A percentile compares a stretch with the other conserved stretches of the same genome.
Conservation (phyloP, 2,113 vertebrate species). For the Sorex araneus region DNA sequence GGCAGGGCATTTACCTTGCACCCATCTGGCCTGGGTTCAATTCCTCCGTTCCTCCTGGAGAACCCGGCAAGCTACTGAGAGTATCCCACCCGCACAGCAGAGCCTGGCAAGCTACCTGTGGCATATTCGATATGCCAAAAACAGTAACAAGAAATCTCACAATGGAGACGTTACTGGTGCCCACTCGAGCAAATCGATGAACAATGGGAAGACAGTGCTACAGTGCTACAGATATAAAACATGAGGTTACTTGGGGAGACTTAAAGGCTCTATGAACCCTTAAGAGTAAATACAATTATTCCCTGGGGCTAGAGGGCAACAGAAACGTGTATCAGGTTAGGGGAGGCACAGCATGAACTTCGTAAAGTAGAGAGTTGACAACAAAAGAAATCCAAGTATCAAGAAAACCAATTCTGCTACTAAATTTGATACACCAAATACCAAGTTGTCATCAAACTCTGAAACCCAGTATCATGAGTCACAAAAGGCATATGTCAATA, state of each 20-base stretch:
- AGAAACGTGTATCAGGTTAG: background rate
- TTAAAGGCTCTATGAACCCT: background rate
- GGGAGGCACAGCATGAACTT: too few relatives aligned
- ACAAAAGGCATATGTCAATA: background rate
- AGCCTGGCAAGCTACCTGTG: too few relatives aligned
- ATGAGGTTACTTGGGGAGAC: background rate
- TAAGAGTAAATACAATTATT: constrained; percentile 1
- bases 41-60: too few relatives aligned
- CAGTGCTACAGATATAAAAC: background rate
- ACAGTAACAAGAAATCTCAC: too few relatives aligned
- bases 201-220: too few relatives aligned
- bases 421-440: constrained; percentile 40
- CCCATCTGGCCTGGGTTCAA: too few relatives aligned
- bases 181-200: too few relatives aligned
- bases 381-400: background rate
- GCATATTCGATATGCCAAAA: too few relatives aligned
- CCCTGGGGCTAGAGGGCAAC: background rate
- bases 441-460: background rate
- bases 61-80: too few relatives aligned
- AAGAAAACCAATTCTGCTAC: constrained; percentile 40
- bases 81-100: too few relatives aligned
- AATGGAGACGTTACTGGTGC: too few relatives aligned
- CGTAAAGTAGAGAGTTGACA: background rate
- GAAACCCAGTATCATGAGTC: background rate
- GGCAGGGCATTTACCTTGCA: too few relatives aligned